A percentile compares a stretch with the other conserved stretches of the same genome.
These are phyloP conservation scores for Tragelaphus strepsiceros DNA, from an alignment of 2,113 vertebrate species.

Conservation along the genomic window DNA sequence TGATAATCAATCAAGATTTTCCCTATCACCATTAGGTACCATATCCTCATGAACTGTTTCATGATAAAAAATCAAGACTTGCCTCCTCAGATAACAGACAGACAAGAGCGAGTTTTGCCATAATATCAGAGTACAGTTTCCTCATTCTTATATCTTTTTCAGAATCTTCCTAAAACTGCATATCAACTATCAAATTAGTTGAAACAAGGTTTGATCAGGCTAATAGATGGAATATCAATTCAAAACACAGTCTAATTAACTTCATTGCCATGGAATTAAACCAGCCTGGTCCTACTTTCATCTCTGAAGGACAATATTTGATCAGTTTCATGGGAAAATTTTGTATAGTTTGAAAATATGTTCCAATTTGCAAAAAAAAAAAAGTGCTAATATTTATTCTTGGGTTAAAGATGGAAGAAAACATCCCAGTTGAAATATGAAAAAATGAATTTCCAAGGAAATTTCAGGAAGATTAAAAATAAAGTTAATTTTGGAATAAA, in stretches of 20 bases:
- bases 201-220: background rate
- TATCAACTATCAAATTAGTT: background rate
- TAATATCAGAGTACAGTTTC: background rate
- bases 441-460: background rate
- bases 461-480: background rate
- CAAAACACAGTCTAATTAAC: background rate
- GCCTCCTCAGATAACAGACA: background rate
- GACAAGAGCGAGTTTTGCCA: background rate
- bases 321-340: background rate
- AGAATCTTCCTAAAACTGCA: background rate
- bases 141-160: background rate
- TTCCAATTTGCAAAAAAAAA: background rate
- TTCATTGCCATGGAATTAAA: background rate
- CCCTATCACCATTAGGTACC: background rate
- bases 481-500: slow-evolving; percentile 10
- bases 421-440: background rate
- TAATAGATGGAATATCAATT: background rate
- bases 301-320: background rate
- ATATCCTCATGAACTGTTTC: background rate
- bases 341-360: background rate
- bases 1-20: background rate
- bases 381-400: background rate
- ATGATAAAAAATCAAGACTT: background rate
- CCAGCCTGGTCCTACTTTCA: background rate
- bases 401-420: background rate